Evolutionary conservation across 64 coral and sea anemone species (phyloP), one percentile per base, ranked within the genome.

Genomic region (Montipora foliosa): DNA sequence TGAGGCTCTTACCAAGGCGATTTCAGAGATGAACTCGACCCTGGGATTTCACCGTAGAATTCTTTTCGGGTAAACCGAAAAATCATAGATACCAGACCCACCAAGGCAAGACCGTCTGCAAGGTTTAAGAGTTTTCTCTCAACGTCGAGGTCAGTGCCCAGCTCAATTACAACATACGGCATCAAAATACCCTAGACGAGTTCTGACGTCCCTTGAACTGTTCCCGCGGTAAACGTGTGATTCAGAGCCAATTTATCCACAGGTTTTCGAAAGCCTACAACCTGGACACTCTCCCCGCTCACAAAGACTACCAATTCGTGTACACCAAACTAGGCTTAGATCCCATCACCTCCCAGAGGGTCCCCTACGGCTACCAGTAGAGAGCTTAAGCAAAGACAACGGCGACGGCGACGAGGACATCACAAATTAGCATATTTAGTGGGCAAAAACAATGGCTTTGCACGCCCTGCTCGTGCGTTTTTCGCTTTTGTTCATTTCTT

Each of bases 1-100:
- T 37, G 37, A n/a, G 78, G 89, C 16, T 78, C 72, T 17, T 91
- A 82, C 51, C 66, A 83, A 5, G 67, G 89, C 0, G 89, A 80
- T 49, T 67, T 91, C 8, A 87, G 53, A 14, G 47, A 73, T 5
- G 84, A 87, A 12, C 9, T 87, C 14, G 67, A 87, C 19, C 2
- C 64, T 3, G 84, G 3, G 17, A 87, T 48, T 44, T 17, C 45
- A 87, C 74, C 29, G 0, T 2, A 2, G 69, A 72, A 48, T 87
- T 74, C 37, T 8, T 72, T 47, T 79, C 47, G 1, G 58, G 74
- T 8, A 74, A 83, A 0, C 90, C 90, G 0, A 92, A 92, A 69
- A 92, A 92, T 46, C 84, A 92, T 4, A 71, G 67, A 4, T 92
- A 92, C 44, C 4, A 57, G 2, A 69, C 67, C 13, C 13, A 69